phyloP scores from a whole-genome alignment of 2,113 vertebrate species.

The Corythornis madagascariensis region DNA sequence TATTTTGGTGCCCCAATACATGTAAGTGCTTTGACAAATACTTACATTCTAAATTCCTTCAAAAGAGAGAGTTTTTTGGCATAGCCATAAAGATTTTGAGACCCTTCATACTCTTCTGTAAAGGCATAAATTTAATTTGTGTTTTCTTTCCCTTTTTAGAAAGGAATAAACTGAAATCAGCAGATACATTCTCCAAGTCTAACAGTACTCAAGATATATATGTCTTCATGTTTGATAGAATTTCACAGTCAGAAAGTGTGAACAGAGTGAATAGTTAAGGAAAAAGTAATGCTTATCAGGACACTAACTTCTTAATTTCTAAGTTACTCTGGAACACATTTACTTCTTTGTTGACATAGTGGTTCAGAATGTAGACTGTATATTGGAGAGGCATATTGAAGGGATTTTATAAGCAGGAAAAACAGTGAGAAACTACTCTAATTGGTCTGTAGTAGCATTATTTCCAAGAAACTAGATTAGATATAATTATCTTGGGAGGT shows the following conservation, averaged over 20 bases:
- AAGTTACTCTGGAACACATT: background rate
- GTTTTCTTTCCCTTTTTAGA: background rate
- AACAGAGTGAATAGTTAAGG: background rate
- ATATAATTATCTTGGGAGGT: conserved; percentile 14
- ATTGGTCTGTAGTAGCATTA: conserved; percentile 21
- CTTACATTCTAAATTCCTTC: background rate
- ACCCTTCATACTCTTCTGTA: background rate
- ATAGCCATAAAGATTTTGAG: background rate
- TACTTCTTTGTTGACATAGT: background rate
- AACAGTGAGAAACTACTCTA: background rate
- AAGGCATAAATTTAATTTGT: background rate
- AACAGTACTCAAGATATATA: background rate
- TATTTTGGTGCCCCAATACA: background rate
- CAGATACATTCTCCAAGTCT: background rate
- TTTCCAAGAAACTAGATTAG: conserved; percentile 54
- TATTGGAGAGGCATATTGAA: background rate
- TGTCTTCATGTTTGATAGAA: background rate
- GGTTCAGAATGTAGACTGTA: background rate
- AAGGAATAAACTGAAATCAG: background rate
- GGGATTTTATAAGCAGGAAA: background rate
- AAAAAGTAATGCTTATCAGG: background rate
- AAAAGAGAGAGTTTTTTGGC: background rate
- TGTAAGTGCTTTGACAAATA: background rate
- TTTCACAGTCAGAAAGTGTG: background rate
- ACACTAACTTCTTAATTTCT: background rate